These are phyloP conservation scores for Protobothrops flavoviridis DNA, from an alignment of 2,113 vertebrate genomes.

Conservation along the genomic window DNA sequence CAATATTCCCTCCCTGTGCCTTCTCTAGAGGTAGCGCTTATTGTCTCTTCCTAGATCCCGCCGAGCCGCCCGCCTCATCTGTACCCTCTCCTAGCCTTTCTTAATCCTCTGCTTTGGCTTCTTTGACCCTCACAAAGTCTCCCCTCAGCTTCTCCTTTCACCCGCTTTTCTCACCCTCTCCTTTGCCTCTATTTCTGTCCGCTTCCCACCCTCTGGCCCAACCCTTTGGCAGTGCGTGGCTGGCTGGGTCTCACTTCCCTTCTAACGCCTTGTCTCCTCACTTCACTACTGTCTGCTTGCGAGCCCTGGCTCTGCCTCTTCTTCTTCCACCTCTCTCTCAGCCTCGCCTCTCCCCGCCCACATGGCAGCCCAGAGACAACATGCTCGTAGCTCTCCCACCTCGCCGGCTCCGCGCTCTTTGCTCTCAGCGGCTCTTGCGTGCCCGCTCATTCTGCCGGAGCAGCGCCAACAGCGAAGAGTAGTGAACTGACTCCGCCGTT, in stretches of 20 bases:
- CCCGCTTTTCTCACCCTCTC: not conserved
- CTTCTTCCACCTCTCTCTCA: not conserved
- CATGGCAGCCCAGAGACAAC: constrained; percentile 41
- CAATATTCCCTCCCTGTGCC: not conserved
- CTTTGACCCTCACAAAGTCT: not conserved
- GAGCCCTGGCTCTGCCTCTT: not conserved
- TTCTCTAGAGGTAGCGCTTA: not conserved
- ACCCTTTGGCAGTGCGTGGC: not conserved
- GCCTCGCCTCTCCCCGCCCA: constrained; percentile 57
- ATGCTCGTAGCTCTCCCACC: constrained; percentile 18
- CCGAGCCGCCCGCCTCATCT: not conserved
- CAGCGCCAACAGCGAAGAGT: not conserved
- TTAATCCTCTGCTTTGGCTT: not conserved
- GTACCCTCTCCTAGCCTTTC: not conserved
- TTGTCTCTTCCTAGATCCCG: not conserved
- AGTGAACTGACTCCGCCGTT: not conserved
- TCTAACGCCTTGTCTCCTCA: not conserved
- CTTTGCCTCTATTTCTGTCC: not conserved
- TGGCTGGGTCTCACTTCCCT: not conserved
- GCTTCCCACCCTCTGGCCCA: not conserved
- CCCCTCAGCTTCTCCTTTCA: not conserved
- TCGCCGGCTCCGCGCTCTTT: constrained; percentile 28
- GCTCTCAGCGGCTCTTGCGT: constrained; percentile 12
- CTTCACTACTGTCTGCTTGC: constrained; percentile 16
- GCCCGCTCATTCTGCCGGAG: not conserved